Evolutionary conservation across 2,888 invertebrate genomes (phyloP).

Genomic region (Dysmachus trigonus): DNA sequence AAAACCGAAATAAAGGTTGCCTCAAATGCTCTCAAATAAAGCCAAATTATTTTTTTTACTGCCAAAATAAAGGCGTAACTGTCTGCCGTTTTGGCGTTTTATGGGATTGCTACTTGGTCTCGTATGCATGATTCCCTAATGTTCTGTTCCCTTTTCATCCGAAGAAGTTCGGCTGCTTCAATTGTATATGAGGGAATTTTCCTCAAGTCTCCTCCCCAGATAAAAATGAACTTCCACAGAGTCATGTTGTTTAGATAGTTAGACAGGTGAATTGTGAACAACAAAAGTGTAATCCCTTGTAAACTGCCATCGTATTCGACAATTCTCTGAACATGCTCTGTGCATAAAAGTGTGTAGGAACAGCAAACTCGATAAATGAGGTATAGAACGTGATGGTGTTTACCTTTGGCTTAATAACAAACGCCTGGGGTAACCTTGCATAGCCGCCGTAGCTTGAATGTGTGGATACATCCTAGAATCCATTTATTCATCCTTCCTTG

Average conservation of each 20-base stretch:
- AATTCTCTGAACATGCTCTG: conserved; percentile 43
- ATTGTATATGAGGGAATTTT: conserved; percentile 47
- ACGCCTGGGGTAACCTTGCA: not conserved
- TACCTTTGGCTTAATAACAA: conserved; percentile 26
- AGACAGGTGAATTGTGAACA: conserved; percentile 46
- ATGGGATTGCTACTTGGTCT: conserved; percentile 42
- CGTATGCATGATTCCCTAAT: conserved; percentile 43
- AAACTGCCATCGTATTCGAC: conserved; percentile 10
- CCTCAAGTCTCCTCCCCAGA: conserved; percentile 15
- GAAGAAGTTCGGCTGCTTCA: conserved; percentile 21
- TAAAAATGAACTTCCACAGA: conserved; percentile 13
- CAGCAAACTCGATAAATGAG: conserved; percentile 45
- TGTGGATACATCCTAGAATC: not conserved
- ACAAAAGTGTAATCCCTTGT: conserved; percentile 36
- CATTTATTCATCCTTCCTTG: conserved; percentile 6
- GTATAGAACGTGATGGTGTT: conserved; percentile 34
- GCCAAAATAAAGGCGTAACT: conserved; percentile 49
- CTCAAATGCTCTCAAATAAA: conserved; percentile 49
- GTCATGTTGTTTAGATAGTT: conserved; percentile 47
- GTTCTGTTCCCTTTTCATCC: not conserved
- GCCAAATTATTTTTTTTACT: conserved; percentile 49
- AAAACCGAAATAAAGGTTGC: conserved; percentile 47
- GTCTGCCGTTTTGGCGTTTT: conserved; percentile 40
- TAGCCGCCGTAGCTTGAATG: not conserved
- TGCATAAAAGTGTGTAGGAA: conserved; percentile 43